Percentiles rank a stretch among this genome's conserved stretches.
Evolutionary conservation across 1,140 invertebrate species (phyloP).

Genomic region (Drosophila ambigua): DNA sequence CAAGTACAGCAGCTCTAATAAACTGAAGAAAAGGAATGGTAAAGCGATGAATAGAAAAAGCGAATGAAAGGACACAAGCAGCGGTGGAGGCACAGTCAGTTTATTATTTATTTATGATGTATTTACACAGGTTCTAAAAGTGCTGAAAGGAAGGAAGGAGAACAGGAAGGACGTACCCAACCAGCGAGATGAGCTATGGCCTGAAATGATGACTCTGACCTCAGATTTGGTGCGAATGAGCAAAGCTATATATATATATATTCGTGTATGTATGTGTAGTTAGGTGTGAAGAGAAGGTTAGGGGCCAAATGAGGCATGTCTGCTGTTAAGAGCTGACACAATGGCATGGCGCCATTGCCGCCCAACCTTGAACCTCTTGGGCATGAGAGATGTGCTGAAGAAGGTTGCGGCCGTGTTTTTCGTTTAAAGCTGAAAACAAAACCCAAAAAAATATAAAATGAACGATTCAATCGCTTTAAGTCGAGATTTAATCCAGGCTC

Average conservation of each 20-base stretch:
- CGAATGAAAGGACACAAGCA: background rate
- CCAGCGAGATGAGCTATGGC: background rate
- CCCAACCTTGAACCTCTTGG: conserved; percentile 35
- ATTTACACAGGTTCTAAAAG: conserved; percentile 38
- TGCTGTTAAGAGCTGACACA: conserved; percentile 31
- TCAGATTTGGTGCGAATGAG: conserved; percentile 46
- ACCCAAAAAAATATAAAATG: no score
- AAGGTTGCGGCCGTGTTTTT: no score
- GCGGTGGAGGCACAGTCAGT: conserved; percentile 1
- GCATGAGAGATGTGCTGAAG: conserved; percentile 3
- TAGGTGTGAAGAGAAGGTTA: conserved; percentile 25
- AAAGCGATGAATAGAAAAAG: background rate
- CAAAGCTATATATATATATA: conserved; percentile 30
- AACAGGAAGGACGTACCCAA: conserved; percentile 2
- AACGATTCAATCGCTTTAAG: no score
- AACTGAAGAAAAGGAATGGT: background rate
- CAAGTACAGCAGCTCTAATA: background rate
- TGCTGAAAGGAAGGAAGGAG: conserved; percentile 1
- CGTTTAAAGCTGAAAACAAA: conserved; percentile 7
- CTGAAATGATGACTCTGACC: conserved; percentile 43
- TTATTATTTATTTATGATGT: conserved; percentile 56
- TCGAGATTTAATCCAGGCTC: no score
- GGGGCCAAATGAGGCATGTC: conserved; percentile 20
- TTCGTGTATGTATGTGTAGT: background rate
- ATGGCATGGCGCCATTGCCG: conserved; percentile 10